These are phyloP conservation scores for Pogonomyrmex californicus DNA, from an alignment of 1,140 invertebrate species.

Conservation along the genomic window DNA sequence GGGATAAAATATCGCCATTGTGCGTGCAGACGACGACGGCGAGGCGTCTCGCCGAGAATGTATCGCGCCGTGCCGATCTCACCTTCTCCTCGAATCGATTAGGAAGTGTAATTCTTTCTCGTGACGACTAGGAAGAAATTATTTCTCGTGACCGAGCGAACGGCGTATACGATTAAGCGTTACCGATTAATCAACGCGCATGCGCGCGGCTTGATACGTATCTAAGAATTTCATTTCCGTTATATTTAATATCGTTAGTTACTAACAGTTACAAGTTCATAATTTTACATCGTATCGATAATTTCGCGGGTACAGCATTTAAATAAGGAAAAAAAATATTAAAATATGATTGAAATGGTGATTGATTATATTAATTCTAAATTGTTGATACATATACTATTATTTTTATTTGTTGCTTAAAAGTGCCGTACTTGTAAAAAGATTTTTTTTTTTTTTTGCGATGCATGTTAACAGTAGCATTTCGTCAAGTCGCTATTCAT, in stretches of 20 bases:
- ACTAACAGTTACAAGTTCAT: neutral
- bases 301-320: neutral
- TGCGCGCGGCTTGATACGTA: neutral
- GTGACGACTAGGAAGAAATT: conserved; percentile 20
- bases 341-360: neutral
- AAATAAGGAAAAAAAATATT: neutral
- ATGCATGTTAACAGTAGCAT: conserved; percentile 1
- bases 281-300: neutral
- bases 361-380: no score
- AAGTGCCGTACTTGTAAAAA: neutral
- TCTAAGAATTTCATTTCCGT: neutral
- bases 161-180: neutral
- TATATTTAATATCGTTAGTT: neutral
- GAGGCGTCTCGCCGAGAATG: conserved; percentile 29
- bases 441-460: conserved; percentile 5
- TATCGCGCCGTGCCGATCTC: conserved; percentile 24
- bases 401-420: neutral
- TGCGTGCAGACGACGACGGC: conserved; percentile 47
- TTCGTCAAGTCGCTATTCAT: conserved; percentile 45
- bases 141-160: conserved; percentile 24
- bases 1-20: conserved; percentile 55
- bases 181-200: neutral
- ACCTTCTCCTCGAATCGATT: conserved; percentile 40
- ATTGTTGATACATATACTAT: neutral
- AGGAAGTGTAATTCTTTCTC: conserved; percentile 15